Percentiles rank a stretch among this genome's conserved stretches.
phyloP scores from a whole-genome alignment of 2,888 invertebrate genomes.

The Phyllotreta cruciferae region DNA sequence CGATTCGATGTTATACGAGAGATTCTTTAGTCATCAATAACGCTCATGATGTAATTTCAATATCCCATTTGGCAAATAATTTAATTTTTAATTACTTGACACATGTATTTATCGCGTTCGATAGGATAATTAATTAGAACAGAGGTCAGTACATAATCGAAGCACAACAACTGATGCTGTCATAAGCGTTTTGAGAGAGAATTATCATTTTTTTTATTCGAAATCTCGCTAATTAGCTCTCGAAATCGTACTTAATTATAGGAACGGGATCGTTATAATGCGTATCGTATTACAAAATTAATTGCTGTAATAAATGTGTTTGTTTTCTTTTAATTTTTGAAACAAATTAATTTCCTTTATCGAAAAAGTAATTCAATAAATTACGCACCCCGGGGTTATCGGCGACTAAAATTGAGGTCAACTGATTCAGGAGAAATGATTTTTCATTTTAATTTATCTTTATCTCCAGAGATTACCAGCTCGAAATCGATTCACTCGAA shows the following conservation, averaged over 20 bases:
- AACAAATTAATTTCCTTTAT: constrained; percentile 46
- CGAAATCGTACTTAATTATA: constrained; percentile 34
- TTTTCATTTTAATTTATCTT: not conserved
- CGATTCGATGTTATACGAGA: not conserved
- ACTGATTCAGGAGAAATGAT: constrained; percentile 11
- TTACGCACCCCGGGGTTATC: constrained; percentile 42
- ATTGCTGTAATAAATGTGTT: constrained; percentile 38
- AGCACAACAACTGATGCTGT: constrained; percentile 11
- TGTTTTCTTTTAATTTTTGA: constrained; percentile 37
- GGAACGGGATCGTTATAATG: constrained; percentile 36
- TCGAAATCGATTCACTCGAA: too few relatives aligned
- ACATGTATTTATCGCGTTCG: constrained; percentile 6
- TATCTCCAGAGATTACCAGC: too few relatives aligned
- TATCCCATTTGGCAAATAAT: constrained; percentile 6
- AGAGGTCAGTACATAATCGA: constrained; percentile 7
- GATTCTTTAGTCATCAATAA: not conserved
- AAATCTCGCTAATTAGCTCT: constrained; percentile 9
- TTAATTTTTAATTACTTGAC: constrained; percentile 14
- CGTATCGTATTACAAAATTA: constrained; percentile 28
- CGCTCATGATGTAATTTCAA: not conserved
- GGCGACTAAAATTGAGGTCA: constrained; percentile 43
- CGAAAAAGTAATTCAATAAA: constrained; percentile 36
- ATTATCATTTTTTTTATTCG: constrained; percentile 1
- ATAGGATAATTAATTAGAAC: constrained; percentile 1
- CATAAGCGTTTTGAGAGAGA: constrained; percentile 3